A percentile compares a stretch with the other conserved stretches of the same genome.
These are phyloP conservation scores for Lysandra bellargus DNA, from an alignment of 2,888 invertebrate genomes.

Conservation along the genomic window DNA sequence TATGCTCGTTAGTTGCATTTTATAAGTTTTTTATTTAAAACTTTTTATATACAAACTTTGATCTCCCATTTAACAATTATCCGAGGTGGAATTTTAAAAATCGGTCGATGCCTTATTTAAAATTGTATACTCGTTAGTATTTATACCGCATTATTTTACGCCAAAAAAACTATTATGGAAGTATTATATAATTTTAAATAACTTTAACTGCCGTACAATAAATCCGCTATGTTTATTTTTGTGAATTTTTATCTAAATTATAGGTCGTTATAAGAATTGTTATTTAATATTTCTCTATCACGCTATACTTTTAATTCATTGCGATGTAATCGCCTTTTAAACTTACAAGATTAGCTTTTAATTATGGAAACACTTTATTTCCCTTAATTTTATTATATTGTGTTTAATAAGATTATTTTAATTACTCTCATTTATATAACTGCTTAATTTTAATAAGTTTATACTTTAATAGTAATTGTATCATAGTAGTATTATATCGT, in stretches of 20 bases:
- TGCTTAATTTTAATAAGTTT: conserved; percentile 7
- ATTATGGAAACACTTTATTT: conserved; percentile 18
- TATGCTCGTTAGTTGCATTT: too few relatives aligned
- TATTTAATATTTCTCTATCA: conserved; percentile 20
- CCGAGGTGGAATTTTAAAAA: neutral
- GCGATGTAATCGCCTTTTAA: conserved; percentile 27
- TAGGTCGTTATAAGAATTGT: conserved; percentile 12
- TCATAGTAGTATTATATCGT: too few relatives aligned
- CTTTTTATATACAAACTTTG: neutral
- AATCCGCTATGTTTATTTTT: neutral
- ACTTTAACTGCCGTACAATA: neutral
- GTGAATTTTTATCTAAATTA: conserved; percentile 13
- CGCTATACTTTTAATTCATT: conserved; percentile 19
- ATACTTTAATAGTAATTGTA: neutral
- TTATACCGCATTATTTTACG: too few relatives aligned
- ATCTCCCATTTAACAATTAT: neutral
- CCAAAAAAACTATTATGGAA: too few relatives aligned
- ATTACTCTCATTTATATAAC: conserved; percentile 18
- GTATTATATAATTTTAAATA: neutral
- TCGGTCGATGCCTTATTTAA: too few relatives aligned
- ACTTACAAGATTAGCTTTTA: conserved; percentile 24
- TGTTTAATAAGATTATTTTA: conserved; percentile 15
- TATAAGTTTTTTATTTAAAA: too few relatives aligned
- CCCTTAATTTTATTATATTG: conserved; percentile 9
- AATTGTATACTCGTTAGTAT: too few relatives aligned